Percentiles rank a stretch among this genome's conserved stretches.
These are phyloP conservation scores for Brienomyrus longianalis DNA, from an alignment of 2,113 vertebrate species.

Conservation along the genomic window DNA sequence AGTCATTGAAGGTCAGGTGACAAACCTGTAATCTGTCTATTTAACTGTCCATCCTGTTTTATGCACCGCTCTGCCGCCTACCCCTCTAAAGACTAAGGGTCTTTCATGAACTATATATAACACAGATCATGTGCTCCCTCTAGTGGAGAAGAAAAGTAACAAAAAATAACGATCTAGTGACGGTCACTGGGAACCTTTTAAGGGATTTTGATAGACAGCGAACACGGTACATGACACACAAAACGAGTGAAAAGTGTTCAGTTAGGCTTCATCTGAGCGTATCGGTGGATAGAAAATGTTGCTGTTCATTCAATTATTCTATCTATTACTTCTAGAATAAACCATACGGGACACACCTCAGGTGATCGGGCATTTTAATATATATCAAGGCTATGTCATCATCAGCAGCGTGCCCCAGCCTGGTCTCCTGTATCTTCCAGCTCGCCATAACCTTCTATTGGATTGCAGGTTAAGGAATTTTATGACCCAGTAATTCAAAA, in stretches of 20 bases:
- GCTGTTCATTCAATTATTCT: neutral
- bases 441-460: neutral
- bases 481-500: neutral
- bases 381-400: neutral
- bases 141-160: neutral
- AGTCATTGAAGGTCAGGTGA: neutral
- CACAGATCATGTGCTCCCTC: neutral
- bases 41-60: neutral
- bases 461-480: neutral
- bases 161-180: neutral
- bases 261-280: neutral
- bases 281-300: neutral
- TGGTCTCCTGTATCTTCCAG: neutral
- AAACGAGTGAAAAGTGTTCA: neutral
- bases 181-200: neutral
- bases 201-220: neutral
- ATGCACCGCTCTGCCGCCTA: neutral
- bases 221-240: neutral
- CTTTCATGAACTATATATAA: neutral
- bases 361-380: neutral
- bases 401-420: neutral
- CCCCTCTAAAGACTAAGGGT: neutral
- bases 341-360: neutral
- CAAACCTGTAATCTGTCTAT: neutral
- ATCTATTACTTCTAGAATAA: neutral